Base-by-base conservation (phyloP, 2,797 vertebrate genomes). In the Novumbra hubbsi region DNA sequence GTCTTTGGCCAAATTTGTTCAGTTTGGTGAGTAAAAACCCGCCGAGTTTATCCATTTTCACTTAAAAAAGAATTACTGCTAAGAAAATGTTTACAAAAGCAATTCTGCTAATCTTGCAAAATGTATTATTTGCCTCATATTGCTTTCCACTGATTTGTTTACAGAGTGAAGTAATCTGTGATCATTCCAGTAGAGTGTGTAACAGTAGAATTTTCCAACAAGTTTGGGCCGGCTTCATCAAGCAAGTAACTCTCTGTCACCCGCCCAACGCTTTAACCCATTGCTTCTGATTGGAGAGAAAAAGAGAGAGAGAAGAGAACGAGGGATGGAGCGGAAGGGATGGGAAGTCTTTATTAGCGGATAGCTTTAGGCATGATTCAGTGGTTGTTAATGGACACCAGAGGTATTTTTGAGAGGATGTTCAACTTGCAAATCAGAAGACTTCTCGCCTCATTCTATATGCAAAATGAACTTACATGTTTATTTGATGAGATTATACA, bases 391-490 rank as follows among this genome's bases (percentile, higher is more conserved):
- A 63, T 24, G 41, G 12, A 1, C 16, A 4, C 17, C 24, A 41
- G 32, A 38, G 41, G 11, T 60, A 21, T 60, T 12, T 60, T 60
- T n/a, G 52, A n/a, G 50, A 55, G 50, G 50, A 21, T 55, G 28
- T 60, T 65, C 52, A 41, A 49, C 72, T 74, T 75, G 69, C 77
- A 78, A 41, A 72, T 21, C 16, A 60, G 19, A 70, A 49, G 65
- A 66, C 55, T 70, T 19, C 64, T 28, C 66, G 49, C 50, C 68
- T 28, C 30, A 21, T 73, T 66, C 28, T 73, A 32, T 78, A 80
- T 83, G 78, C 78, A 77, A 81, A 79, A 78, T 72, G 5, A 62
- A 71, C 55, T 28, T 71, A 30, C 80, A 86, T 75, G 80, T 78
- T 19, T 32, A 28, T 65, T 32, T 19, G 17, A 65, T 65, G 63